These are phyloP conservation scores for Micromys minutus DNA, from an alignment of 2,113 vertebrate species.

Conservation along the genomic window DNA sequence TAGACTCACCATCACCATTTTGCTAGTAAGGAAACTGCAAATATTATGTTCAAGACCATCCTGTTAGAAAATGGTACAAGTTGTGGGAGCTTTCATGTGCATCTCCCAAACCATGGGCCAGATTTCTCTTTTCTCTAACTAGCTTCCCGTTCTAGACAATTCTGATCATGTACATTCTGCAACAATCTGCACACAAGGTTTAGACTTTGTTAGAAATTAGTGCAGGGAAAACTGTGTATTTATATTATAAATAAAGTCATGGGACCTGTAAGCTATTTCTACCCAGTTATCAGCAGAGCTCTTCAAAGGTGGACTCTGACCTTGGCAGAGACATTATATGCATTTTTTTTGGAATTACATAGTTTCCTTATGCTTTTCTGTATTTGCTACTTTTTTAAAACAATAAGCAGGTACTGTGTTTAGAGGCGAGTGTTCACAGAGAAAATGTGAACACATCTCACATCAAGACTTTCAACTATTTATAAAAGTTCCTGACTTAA, in stretches of 20 bases:
- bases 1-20: background rate
- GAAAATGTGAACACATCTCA: background rate
- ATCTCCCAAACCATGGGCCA: background rate
- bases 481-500: background rate
- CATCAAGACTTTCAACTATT: background rate
- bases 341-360: background rate
- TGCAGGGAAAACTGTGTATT: background rate
- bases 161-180: background rate
- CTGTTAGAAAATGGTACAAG: background rate
- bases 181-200: background rate
- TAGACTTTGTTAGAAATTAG: background rate
- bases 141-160: background rate
- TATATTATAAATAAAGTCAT: background rate
- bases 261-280: background rate
- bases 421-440: slow-evolving; percentile 25
- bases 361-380: background rate
- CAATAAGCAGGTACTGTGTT: background rate
- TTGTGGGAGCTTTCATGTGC: background rate
- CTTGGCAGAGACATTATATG: background rate
- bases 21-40: background rate
- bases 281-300: background rate
- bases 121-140: background rate
- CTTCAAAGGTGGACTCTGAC: background rate
- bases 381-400: background rate
- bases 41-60: background rate